Evolutionary conservation across 2,797 vertebrate genomes (phyloP).

Genomic region (Monodelphis domestica): DNA sequence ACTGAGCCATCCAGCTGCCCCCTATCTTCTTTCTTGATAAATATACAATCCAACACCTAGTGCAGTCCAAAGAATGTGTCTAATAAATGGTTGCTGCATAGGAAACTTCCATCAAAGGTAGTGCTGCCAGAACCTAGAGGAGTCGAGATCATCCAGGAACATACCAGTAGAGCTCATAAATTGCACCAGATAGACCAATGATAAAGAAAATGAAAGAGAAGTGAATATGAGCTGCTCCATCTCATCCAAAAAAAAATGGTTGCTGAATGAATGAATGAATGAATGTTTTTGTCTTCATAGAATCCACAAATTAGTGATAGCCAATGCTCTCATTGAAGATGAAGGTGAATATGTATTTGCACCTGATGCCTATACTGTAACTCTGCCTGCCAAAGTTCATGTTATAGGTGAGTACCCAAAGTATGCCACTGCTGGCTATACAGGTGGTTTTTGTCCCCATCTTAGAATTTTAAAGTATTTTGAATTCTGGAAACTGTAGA

Average conservation of each 20-base stretch:
- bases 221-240: neutral
- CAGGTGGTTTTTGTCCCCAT: neutral
- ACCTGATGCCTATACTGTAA: conserved; percentile 94
- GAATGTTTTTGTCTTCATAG: conserved; percentile 80
- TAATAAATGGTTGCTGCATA: neutral
- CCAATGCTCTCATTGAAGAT: conserved; percentile 89
- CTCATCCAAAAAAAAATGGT: neutral
- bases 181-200: neutral
- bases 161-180: neutral
- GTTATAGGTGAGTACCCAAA: conserved; percentile 90
- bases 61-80: neutral
- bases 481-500: conserved; percentile 21
- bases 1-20: too few species aligned
- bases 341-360: conserved; percentile 96
- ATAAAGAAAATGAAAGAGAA: neutral
- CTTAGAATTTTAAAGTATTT: neutral
- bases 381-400: conserved; percentile 92
- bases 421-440: neutral
- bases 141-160: neutral
- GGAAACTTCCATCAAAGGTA: neutral
- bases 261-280: neutral
- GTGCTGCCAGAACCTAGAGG: neutral
- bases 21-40: neutral
- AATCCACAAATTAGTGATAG: conserved; percentile 93
- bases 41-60: neutral